Evolutionary conservation across 2,888 invertebrate species (phyloP).

Genomic region (Argyra leucocephala): DNA sequence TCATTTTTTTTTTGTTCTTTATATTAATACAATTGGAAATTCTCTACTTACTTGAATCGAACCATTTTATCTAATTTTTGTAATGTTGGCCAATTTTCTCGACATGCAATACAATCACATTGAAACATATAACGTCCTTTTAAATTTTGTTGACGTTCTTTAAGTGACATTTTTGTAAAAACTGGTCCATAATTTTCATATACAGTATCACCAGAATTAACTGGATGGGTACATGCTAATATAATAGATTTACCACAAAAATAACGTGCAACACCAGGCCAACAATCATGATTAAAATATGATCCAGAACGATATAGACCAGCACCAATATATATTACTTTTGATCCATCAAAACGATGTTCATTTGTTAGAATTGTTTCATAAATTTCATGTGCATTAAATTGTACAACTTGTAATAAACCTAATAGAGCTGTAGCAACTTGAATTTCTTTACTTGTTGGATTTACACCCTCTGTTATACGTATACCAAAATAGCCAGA

Average conservation of each 20-base stretch:
- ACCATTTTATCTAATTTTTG: slow-evolving; percentile 49
- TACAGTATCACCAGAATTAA: slow-evolving; percentile 56
- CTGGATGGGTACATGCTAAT: slow-evolving; percentile 56
- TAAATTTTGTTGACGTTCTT: slow-evolving; percentile 55
- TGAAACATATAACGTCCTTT: slow-evolving; percentile 68
- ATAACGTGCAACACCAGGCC: slow-evolving; percentile 66
- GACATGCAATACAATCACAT: slow-evolving; percentile 64
- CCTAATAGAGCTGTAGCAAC: slow-evolving; percentile 58
- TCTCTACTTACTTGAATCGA: slow-evolving; percentile 35
- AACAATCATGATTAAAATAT: slow-evolving; percentile 76
- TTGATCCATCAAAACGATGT: slow-evolving; percentile 42
- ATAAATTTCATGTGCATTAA: slow-evolving; percentile 77
- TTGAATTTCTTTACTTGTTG: slow-evolving; percentile 48
- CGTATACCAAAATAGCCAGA: slow-evolving; percentile 53
- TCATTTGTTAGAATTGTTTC: slow-evolving; percentile 52
- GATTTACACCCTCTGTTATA: slow-evolving; percentile 42
- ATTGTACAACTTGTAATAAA: slow-evolving; percentile 67
- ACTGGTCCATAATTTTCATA: slow-evolving; percentile 79
- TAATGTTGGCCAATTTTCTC: slow-evolving; percentile 63
- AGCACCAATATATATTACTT: slow-evolving; percentile 45
- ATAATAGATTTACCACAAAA: slow-evolving; percentile 66
- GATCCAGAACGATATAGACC: slow-evolving; percentile 68
- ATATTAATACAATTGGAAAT: no score
- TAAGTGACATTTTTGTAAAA: slow-evolving; percentile 50
- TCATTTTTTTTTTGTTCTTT: no score